Base-by-base conservation (phyloP, 2,113 vertebrate genomes). In the Merops nubicus region DNA sequence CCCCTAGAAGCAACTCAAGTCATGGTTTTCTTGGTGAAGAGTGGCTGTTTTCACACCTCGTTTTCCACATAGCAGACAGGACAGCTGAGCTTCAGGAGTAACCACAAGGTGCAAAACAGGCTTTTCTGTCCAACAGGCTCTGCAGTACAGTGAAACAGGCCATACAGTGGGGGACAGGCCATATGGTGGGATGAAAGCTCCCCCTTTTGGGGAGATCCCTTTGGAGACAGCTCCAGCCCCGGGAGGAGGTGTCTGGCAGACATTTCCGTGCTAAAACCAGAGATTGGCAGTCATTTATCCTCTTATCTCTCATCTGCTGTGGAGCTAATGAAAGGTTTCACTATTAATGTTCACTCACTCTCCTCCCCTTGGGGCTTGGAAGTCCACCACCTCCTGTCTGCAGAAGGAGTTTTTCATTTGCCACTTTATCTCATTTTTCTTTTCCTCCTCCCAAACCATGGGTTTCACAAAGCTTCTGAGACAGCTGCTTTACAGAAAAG, bases 191-290 rank as follows among this genome's bases (percentile, higher is more conserved):
- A 73, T 96, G 65, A 96, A 96, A 94, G 96, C 96, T 96, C 92
- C 95, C 92, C 93, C 95, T 96, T 97, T 96, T 94, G 93, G 95
- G 92, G 86, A 93, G 22, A 92, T 90, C 83, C 92, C 95, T 93
- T 94, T 92, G 83, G 83, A 97, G 79, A 92, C 91, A 91, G 38
- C 38, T 78, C 69, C 43, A 22, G 40, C 72, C 70, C 38, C 74
- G 26, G 34, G 57, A 95, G 59, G 75, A 3, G 63, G 88, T 77
- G 60, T 59, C 95, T 88, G 88, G 50, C 79, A 95, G 90, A 69
- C 87, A 69, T 93, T 92, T 87, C 92, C 3, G 1, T 31, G 67
- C 51, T 94, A 85, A 94, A 93, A 87, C n/a, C 38, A 62, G 85
- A 93, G 56, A 65, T 20, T 60, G 65, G 56, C 60, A 86, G 47